Conservation (phyloP, 2,113 vertebrate species). For the Pan troglodytes region NHGRI_mPanTro3-v2.1_pri NC_072403.2:112241001-112241500, state of each 20-base stretch:
- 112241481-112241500: too few species aligned
- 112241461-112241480: too few species aligned
- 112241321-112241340: neutral
- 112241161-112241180: neutral
- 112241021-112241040: neutral
- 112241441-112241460: too few species aligned
- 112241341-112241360: neutral
- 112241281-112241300: neutral
- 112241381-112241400: too few species aligned
- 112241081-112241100: neutral
- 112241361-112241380: neutral
- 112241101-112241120: neutral
- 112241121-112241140: neutral
- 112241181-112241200: neutral
- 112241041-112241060: neutral
- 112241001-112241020: neutral
- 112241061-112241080: neutral
- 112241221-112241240: neutral
- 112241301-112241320: neutral
- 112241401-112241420: too few species aligned
- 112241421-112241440: too few species aligned
- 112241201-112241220: neutral
- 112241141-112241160: neutral
- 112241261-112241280: neutral
- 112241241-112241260: neutral